Conservation (phyloP, 2,888 invertebrate species). For the Himalopsyche tibetana region DNA sequence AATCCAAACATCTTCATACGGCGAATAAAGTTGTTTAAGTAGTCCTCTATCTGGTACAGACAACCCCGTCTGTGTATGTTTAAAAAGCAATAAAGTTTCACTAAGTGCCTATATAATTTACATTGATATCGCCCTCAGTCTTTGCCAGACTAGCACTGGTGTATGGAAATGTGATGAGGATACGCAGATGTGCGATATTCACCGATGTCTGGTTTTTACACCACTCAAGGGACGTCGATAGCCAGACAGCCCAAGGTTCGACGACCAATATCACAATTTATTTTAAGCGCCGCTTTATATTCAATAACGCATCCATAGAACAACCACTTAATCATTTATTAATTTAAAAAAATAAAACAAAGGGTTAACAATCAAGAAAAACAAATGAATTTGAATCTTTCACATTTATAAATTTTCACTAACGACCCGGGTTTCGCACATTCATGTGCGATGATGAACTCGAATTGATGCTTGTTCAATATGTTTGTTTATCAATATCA, state of each 20-base stretch:
- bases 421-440: too few relatives aligned
- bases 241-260: conserved; percentile 6
- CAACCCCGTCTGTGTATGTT: conserved; percentile 15
- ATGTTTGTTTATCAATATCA: too few relatives aligned
- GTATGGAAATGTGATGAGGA: not conserved
- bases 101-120: conserved; percentile 13
- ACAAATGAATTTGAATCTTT: too few relatives aligned
- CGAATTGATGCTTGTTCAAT: too few relatives aligned
- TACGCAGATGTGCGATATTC: conserved; percentile 10
- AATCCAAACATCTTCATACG: not conserved
- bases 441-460: too few relatives aligned
- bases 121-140: not conserved
- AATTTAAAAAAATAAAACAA: too few relatives aligned
- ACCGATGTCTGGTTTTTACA: conserved; percentile 7
- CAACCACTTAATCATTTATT: too few relatives aligned
- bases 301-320: too few relatives aligned
- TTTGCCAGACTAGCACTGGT: not conserved
- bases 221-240: conserved; percentile 8
- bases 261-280: not conserved
- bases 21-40: not conserved
- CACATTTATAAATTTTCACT: too few relatives aligned
- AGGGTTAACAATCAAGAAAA: too few relatives aligned
- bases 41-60: not conserved
- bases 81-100: conserved; percentile 29
- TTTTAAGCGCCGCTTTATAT: too few relatives aligned